Evolutionary conservation across 2,888 invertebrate genomes (phyloP).

Genomic region (Hartigia nigra): DNA sequence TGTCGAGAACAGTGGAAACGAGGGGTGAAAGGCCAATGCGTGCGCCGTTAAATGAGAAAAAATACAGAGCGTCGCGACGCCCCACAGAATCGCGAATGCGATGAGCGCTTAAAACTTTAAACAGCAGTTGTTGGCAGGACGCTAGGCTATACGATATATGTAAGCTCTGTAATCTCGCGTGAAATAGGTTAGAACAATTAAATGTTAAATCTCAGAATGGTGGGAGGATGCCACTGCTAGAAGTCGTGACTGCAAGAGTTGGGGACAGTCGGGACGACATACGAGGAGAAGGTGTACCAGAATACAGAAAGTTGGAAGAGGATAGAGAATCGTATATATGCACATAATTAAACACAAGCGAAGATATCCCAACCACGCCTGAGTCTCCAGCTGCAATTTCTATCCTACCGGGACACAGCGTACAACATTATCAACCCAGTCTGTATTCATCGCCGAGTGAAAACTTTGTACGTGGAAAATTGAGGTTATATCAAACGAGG

Average conservation of each 20-base stretch:
- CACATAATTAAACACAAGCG: constrained; percentile 2
- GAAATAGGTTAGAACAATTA: constrained; percentile 11
- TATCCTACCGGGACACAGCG: neutral
- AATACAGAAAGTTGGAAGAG: neutral
- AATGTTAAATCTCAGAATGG: constrained; percentile 7
- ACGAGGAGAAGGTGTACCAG: too few species aligned
- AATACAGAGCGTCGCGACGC: neutral
- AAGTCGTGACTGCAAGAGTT: too few species aligned
- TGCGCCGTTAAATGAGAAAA: neutral
- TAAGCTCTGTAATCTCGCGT: constrained; percentile 8
- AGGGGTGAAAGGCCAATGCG: too few species aligned
- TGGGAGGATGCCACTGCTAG: neutral
- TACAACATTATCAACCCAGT: neutral
- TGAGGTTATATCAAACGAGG: neutral
- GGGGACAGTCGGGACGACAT: too few species aligned
- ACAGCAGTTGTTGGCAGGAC: neutral
- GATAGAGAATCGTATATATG: neutral
- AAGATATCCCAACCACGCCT: neutral
- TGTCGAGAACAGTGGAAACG: too few species aligned
- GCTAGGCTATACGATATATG: neutral
- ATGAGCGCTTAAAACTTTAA: constrained; percentile 1
- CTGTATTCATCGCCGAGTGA: constrained; percentile 1
- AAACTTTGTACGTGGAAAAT: neutral
- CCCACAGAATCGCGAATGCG: neutral
- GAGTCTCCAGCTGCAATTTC: neutral